phyloP scores from a whole-genome alignment of 2,113 vertebrate genomes.

The Symphodus melops region DNA sequence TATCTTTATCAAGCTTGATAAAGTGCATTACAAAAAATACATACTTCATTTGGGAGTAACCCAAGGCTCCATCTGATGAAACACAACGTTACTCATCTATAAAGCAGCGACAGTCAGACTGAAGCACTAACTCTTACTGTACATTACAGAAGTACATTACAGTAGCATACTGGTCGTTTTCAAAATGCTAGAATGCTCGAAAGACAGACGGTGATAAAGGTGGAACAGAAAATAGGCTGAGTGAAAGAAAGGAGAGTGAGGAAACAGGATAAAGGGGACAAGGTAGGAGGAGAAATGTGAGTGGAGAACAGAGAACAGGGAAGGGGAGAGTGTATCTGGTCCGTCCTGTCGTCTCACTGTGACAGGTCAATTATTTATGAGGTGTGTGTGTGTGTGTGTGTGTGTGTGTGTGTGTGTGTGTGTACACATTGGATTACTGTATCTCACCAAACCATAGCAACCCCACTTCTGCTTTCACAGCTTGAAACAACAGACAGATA shows the following conservation, averaged over 20 bases:
- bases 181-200: not conserved
- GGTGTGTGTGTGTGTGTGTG: conserved; percentile 8
- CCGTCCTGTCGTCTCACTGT: conserved; percentile 59
- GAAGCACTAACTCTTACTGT: not conserved
- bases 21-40: not conserved
- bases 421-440: conserved; percentile 55
- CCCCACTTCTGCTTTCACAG: conserved; percentile 42
- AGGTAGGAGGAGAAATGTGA: conserved; percentile 47
- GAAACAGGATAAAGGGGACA: conserved; percentile 29
- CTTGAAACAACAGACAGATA: conserved; percentile 17
- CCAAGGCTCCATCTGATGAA: conserved; percentile 5
- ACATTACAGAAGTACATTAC: too few relatives aligned
- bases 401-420: conserved; percentile 2
- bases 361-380: conserved; percentile 77
- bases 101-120: not conserved
- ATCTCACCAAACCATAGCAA: conserved; percentile 65
- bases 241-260: conserved; percentile 22
- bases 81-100: not conserved
- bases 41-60: not conserved
- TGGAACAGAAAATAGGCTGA: conserved; percentile 3
- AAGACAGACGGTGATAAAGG: not conserved
- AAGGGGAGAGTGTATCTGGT: conserved; percentile 45
- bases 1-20: not conserved
- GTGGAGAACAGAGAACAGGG: conserved; percentile 44
- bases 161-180: too few relatives aligned